Evolutionary conservation across 2,797 vertebrate species (phyloP).

Genomic region (Cossypha niveicapilla): DNA sequence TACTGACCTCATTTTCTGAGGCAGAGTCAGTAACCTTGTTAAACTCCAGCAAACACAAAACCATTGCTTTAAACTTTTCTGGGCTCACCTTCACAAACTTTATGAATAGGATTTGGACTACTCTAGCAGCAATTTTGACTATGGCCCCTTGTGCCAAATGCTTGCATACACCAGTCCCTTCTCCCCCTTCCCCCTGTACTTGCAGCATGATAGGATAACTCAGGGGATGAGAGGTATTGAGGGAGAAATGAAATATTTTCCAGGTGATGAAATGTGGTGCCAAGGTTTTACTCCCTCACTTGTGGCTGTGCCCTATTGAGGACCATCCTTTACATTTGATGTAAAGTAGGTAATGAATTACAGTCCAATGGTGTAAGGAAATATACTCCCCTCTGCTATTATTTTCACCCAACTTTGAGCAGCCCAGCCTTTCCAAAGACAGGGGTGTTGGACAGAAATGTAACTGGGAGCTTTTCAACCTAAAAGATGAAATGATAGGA

Average conservation of each 20-base stretch:
- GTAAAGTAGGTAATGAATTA: background rate
- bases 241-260: background rate
- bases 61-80: background rate
- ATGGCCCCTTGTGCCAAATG: background rate
- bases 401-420: background rate
- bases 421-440: background rate
- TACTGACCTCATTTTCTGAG: constrained; percentile 12
- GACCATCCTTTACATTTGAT: background rate
- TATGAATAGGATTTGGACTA: constrained; percentile 27
- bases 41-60: background rate
- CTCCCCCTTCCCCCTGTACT: background rate
- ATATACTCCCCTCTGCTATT: background rate
- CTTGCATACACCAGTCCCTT: background rate
- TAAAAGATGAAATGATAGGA: background rate
- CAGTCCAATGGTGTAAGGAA: background rate
- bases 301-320: background rate
- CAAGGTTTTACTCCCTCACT: background rate
- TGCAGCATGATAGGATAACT: background rate
- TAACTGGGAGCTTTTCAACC: background rate
- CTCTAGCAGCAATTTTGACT: background rate
- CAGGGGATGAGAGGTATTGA: background rate
- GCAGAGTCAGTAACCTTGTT: background rate
- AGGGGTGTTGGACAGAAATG: background rate
- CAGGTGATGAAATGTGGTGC: background rate
- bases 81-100: background rate